Evolutionary conservation across 2,113 vertebrate genomes (phyloP), one percentile per base, ranked within the genome.

Genomic region (Turdus rufiventris): DNA sequence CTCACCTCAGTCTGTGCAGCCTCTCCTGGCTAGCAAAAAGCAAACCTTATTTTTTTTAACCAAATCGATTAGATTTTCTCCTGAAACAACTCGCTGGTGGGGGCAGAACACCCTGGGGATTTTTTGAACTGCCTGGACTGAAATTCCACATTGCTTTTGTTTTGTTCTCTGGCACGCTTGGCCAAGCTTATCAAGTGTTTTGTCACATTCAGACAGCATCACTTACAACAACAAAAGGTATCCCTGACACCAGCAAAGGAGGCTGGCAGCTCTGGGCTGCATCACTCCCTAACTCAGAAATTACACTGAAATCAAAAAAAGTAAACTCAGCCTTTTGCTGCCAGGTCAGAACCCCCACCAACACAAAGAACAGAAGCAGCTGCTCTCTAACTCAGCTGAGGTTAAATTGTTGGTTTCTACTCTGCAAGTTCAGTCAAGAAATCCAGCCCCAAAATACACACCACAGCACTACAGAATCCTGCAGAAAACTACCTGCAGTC

Each of bases 181-280:
- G 51, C 77, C 80, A 87, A 84, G 47, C 73, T 91, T 78, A 70
- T 67, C 73, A 94, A 89, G 53, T 63, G 60, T 70, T 94, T 94
- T 96, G 73, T 88, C 80, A 79, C 77, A 88, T 66, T 48, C 71
- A 91, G 80, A 73, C 73, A 88, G 88, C 61, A 93, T 86, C 56
- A 40, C 40, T 86, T 94, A 31, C 11, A 93, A 77, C 62, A 94
- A 87, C 85, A 95, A 95, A 92, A 94, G 76, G 76, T 53, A 81
- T 56, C 53, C 42, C 65, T 78, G 62, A 68, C 83, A 81, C 68
- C 65, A 38, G 33, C 81, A 94, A 58, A 89, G 38, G 31, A 91
- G n/a, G 36, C 25, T 80, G 36, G 86, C 80, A 78, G 57, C 50
- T 85, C 72, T 51, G 81, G 54, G 65, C 61, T 88, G 73, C 38